A percentile compares a stretch with the other conserved stretches of the same genome.
Conservation (phyloP, 2,888 invertebrate species). For the Chloromyia formosa region DNA sequence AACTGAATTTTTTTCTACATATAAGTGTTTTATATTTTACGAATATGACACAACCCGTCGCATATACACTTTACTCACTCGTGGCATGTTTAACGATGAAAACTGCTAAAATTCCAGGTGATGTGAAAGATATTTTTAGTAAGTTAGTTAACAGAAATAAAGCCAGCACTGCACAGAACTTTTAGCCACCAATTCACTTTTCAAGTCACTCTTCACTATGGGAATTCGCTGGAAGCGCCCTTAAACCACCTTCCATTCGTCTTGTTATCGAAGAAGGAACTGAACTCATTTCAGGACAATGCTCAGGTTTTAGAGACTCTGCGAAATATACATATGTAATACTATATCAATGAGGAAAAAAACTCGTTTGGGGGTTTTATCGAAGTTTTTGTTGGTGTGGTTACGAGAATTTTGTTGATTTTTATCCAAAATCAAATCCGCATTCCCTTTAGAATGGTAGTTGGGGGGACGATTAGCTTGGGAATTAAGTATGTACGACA, state of each 20-base stretch:
- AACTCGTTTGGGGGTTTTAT: constrained; percentile 35
- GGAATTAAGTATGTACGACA: too few relatives aligned
- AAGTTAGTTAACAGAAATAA: background rate
- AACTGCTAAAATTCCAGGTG: background rate
- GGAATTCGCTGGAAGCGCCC: background rate
- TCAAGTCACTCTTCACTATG: too few relatives aligned
- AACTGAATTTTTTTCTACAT: too few relatives aligned
- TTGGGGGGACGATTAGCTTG: too few relatives aligned
- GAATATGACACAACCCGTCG: too few relatives aligned
- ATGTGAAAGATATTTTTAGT: background rate
- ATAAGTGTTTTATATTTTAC: too few relatives aligned
- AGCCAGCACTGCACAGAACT: background rate
- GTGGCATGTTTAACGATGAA: constrained; percentile 49
- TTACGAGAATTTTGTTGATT: constrained; percentile 49
- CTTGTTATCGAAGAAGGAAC: constrained; percentile 49
- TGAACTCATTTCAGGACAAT: constrained; percentile 43
- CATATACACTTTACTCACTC: constrained; percentile 50
- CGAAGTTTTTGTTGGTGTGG: constrained; percentile 48
- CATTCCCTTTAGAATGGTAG: background rate
- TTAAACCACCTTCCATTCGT: constrained; percentile 35
- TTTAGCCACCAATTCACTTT: background rate
- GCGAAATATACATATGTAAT: background rate
- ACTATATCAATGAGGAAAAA: background rate
- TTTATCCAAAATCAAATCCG: constrained; percentile 19
- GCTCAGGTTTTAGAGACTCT: background rate